Base-by-base conservation (phyloP, 2,888 invertebrate genomes). In the Margaritifera margaritifera region DNA sequence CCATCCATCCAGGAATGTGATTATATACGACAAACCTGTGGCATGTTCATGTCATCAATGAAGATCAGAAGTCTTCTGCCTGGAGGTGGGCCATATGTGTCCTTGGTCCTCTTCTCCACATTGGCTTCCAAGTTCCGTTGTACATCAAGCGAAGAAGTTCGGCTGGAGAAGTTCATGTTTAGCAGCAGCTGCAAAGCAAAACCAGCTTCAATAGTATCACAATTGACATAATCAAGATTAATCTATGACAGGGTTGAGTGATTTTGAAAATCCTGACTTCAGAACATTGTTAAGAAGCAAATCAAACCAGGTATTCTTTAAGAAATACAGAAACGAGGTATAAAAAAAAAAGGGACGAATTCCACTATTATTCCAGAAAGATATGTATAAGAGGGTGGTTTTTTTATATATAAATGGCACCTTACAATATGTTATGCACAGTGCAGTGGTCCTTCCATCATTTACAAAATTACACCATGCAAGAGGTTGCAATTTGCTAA, bases 41-140 rank as follows among this genome's bases (percentile, higher is more conserved):
- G 97, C 96, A 97, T 97, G 87, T 97, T 96, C 94, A 97, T 94
- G 86, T 98, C 97, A 86, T 98, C 97, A 78, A 97, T 94, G 86
- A 97, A 98, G 76, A 96, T 93, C 54, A 97, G 92, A 87, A 97
- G 92, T 85, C 94, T 94, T 90, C 96, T 97, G 52, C 97, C 97
- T 70, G 95, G 92, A 0, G 96, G 95, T 53, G 97, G 97, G 0
- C 96, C 97, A 86, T 94, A 97, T 5, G 94, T 93, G 86, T 96
- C 95, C 88, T 96, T 96, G 0, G 96, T 96, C 68, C 96, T 92
- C 87, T 96, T 97, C 88, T 97, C 96, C 0, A 97, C 94, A 1
- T 94, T 93, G 0, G 96, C 94, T 90, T 97, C 97, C 78, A 97
- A 91, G 86, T 94, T 95, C 24, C 94, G 92, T 88, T 97, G 97